Conservation (phyloP, 2,113 vertebrate species). For the Phoxinus phoxinus region DNA sequence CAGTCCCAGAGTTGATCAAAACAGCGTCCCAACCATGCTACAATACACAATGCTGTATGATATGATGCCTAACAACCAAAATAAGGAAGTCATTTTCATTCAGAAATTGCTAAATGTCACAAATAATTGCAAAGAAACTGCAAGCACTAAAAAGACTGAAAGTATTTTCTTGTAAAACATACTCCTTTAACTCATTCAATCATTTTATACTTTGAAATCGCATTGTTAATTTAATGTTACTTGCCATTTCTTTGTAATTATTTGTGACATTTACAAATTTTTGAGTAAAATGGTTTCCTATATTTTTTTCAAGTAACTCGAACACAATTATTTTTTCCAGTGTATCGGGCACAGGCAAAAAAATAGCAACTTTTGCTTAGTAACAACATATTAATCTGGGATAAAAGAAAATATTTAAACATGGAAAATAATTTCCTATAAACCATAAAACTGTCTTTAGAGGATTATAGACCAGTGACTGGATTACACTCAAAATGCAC, state of each 20-base stretch:
- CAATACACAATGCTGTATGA: background rate
- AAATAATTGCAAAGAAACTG: background rate
- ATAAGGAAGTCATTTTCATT: background rate
- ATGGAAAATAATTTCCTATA: background rate
- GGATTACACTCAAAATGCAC: conserved; percentile 1
- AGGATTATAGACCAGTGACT: conserved; percentile 1
- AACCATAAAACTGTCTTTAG: background rate
- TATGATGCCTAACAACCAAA: background rate
- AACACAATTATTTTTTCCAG: background rate
- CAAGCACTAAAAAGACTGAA: no score
- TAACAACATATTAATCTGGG: background rate
- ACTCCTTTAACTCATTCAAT: background rate
- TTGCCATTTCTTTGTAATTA: no score
- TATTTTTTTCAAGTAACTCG: no score
- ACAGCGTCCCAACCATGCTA: background rate
- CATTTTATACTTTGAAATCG: no score
- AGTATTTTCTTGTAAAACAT: background rate
- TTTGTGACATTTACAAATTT: no score
- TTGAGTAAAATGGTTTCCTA: no score
- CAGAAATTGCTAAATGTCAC: background rate
- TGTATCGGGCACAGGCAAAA: background rate
- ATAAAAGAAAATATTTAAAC: background rate
- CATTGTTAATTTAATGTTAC: no score
- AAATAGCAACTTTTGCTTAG: background rate
- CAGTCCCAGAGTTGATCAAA: background rate